Base-by-base conservation (phyloP, 2,113 vertebrate species). In the Paedocypris sp. region DNA sequence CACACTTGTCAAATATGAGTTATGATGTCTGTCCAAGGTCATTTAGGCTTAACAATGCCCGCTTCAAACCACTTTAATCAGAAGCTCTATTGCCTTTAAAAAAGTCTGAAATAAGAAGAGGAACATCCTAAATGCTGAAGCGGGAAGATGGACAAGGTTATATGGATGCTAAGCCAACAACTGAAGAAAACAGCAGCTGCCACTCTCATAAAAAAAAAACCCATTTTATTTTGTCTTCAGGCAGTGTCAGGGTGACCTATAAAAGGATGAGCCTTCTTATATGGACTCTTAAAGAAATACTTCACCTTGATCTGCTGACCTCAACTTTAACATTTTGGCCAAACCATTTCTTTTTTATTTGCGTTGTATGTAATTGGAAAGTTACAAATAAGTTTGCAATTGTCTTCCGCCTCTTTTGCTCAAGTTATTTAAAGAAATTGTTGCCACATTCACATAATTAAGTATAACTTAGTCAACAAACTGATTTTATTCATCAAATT, bases 191-290 rank as follows among this genome's bases (percentile, higher is more conserved):
- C 20, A 25, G 4, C 25, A 50, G 1, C 11, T 32, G 25, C 18
- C 41, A 16, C 36, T 42, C 36, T 20, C 12, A 15, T 52, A 15
- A 6, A 5, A 20, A 38, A 47, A 56, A 39, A n/a, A 26, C 22
- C 48, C 12, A 53, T 47, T 48, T 66, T 53, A 4, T 38, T 25
- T 50, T 62, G 66, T 43, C 59, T 62, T 48, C 42, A 35, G 33
- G 45, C 16, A 53, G 9, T 43, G 33, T 46, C 16, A 68, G 51
- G 71, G 75, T 78, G 68, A 67, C 64, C 66, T 67, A 69, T 79
- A 79, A 75, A 75, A 42, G 65, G 62, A 75, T 75, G 67, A 71
- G 72, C 68, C 60, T 68, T 60, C 22, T 5, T 43, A 56, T 58
- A 64, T 54, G 50, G 56, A 36, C 64, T 64, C 66, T 19, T 29